A percentile compares a stretch with the other conserved stretches of the same genome.
Conservation (phyloP, 2,797 vertebrate genomes). For the Syncerus caffer region DNA sequence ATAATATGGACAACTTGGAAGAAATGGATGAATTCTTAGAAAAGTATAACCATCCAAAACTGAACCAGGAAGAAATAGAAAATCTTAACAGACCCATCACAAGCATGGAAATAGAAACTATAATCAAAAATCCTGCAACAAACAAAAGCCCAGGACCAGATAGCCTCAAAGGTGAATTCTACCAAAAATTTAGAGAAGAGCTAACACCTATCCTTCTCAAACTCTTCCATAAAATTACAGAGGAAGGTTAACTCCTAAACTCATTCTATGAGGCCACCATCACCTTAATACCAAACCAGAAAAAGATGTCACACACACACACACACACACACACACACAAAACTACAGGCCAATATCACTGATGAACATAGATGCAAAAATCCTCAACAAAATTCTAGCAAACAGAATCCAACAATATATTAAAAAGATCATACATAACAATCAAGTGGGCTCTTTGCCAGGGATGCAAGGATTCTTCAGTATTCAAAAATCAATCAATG, state of each 20-base stretch:
- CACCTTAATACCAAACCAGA: neutral
- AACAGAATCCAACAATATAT: neutral
- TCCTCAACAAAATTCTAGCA: neutral
- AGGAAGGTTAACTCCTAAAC: neutral
- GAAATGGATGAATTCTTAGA: neutral
- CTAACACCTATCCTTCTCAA: neutral
- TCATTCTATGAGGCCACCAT: neutral
- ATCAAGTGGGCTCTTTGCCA: neutral
- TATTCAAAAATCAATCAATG: neutral
- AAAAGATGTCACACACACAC: neutral
- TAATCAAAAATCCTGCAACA: neutral
- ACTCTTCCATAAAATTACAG: neutral
- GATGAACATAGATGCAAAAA: neutral
- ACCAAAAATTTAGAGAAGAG: neutral
- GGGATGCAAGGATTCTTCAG: neutral
- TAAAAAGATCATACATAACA: neutral
- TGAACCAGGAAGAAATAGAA: neutral
- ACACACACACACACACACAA: no score
- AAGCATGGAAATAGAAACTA: neutral
- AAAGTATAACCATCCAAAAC: neutral
- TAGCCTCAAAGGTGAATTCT: neutral
- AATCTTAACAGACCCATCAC: neutral
- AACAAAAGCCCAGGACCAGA: neutral
- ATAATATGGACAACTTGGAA: neutral
- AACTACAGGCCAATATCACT: neutral